These are phyloP conservation scores for Tachina grossa DNA, from an alignment of 2,888 invertebrate species.

Conservation along the genomic window DNA sequence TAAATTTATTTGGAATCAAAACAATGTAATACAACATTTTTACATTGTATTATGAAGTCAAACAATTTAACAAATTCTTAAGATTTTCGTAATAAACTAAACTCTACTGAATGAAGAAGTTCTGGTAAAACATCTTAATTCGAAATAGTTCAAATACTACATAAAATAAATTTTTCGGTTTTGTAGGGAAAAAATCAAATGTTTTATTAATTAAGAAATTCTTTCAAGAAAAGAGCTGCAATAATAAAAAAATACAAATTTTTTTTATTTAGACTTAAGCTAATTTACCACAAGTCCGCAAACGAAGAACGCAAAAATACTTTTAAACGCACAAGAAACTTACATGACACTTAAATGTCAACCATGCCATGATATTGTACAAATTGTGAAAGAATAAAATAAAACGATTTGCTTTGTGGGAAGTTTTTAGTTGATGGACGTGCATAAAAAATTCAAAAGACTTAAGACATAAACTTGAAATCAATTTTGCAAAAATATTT, in stretches of 20 bases:
- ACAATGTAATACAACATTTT: not conserved
- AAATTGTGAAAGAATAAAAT: conserved; percentile 50
- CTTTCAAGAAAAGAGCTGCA: too few species aligned
- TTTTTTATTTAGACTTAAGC: not conserved
- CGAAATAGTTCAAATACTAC: not conserved
- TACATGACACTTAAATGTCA: conserved; percentile 54
- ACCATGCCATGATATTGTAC: conserved; percentile 39
- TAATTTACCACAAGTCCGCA: not conserved
- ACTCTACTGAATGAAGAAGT: too few species aligned
- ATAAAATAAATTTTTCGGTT: too few species aligned
- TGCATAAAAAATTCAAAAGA: conserved; percentile 41
- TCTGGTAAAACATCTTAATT: not conserved
- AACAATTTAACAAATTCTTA: conserved; percentile 36
- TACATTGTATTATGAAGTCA: not conserved
- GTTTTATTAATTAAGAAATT: too few species aligned
- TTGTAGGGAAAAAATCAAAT: too few species aligned
- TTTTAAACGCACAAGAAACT: not conserved
- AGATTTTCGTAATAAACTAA: conserved; percentile 25
- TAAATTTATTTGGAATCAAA: conserved; percentile 1
- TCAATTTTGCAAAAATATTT: not conserved
- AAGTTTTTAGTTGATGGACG: conserved; percentile 15
- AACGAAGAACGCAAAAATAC: not conserved
- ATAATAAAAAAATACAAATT: too few species aligned
- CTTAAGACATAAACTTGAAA: conserved; percentile 55
- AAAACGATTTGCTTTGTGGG: conserved; percentile 43